A percentile compares a stretch with the other conserved stretches of the same genome.
Evolutionary conservation across 1,140 invertebrate genomes (phyloP).

Genomic region (Caenorhabditis brenneri): DNA sequence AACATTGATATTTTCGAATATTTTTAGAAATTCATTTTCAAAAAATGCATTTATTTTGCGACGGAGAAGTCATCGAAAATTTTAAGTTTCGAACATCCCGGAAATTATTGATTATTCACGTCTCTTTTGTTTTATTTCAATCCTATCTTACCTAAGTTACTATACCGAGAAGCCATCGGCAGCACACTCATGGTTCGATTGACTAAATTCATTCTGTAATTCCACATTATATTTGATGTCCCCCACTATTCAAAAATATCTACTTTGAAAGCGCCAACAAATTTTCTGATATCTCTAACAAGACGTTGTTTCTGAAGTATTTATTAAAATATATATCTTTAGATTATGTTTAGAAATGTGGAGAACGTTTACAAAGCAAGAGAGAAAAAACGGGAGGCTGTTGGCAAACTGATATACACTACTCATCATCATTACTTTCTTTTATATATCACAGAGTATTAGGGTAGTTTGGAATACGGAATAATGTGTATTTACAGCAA

Average conservation of each 20-base stretch:
- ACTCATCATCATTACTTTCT: background rate
- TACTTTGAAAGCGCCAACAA: no score
- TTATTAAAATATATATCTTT: background rate
- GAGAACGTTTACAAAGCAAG: background rate
- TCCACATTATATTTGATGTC: no score
- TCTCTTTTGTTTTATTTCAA: background rate
- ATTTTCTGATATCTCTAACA: no score
- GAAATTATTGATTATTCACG: no score
- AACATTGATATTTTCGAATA: no score
- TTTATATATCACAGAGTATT: conserved; percentile 2
- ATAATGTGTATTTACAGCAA: background rate
- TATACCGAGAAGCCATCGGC: conserved; percentile 2
- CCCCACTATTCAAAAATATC: no score
- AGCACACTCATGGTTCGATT: background rate
- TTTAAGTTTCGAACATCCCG: no score
- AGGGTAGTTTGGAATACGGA: background rate
- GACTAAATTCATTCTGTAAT: conserved; percentile 14
- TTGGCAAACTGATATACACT: conserved; percentile 3
- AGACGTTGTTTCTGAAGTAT: background rate
- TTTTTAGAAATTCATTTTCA: no score
- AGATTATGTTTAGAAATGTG: background rate
- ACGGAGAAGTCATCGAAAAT: no score
- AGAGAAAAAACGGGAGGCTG: background rate
- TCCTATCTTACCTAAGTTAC: background rate
- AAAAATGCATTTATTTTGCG: no score